These are phyloP conservation scores for Gibbula magus DNA, from an alignment of 2,888 invertebrate species.

Conservation along the genomic window DNA sequence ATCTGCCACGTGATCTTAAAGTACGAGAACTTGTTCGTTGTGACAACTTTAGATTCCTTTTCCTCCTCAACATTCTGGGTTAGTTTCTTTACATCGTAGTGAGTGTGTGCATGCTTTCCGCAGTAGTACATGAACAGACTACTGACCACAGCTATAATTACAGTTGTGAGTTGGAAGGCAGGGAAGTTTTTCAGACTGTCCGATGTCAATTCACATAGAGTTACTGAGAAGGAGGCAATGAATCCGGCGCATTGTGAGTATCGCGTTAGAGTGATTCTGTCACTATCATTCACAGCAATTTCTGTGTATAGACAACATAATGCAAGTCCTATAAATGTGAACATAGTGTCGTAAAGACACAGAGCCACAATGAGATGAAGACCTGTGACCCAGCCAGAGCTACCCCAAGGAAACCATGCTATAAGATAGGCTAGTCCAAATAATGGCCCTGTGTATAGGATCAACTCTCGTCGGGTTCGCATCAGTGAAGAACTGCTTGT, in stretches of 20 bases:
- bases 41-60: slow-evolving; percentile 26
- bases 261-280: slow-evolving; percentile 70
- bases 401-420: slow-evolving; percentile 72
- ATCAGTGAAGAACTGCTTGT: slow-evolving; percentile 66
- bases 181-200: slow-evolving; percentile 68
- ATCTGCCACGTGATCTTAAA: slow-evolving; percentile 60
- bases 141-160: slow-evolving; percentile 64
- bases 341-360: slow-evolving; percentile 76
- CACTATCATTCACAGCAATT: slow-evolving; percentile 64
- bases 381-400: slow-evolving; percentile 67
- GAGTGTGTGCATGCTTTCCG: slow-evolving; percentile 63
- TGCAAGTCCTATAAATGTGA: slow-evolving; percentile 74
- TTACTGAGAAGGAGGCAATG: slow-evolving; percentile 58
- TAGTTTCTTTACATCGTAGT: slow-evolving; percentile 54
- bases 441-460: slow-evolving; percentile 74
- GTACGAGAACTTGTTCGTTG: slow-evolving; percentile 42
- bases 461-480: slow-evolving; percentile 71
- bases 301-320: slow-evolving; percentile 74
- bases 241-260: slow-evolving; percentile 65
- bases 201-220: slow-evolving; percentile 65
- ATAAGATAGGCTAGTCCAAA: slow-evolving; percentile 73
- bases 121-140: slow-evolving; percentile 62
- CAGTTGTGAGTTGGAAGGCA: slow-evolving; percentile 67
- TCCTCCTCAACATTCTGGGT: slow-evolving; percentile 23
- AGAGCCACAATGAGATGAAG: slow-evolving; percentile 75